Base-by-base conservation (phyloP, 2,888 invertebrate species). In the Chaitophorus viminalis region DNA sequence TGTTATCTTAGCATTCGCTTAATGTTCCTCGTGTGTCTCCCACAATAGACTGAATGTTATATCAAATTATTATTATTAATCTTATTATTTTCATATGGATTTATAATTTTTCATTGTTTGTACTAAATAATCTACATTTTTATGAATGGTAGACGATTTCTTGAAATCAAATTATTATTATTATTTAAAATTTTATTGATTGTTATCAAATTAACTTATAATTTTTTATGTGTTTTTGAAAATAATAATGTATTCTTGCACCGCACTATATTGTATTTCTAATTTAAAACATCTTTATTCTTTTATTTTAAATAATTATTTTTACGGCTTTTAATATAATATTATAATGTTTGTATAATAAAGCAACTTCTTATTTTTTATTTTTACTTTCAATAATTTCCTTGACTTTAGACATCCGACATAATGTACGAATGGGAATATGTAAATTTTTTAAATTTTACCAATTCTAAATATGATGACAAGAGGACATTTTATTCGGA, bases 1-100 rank as follows among this genome's bases (percentile, higher is more conserved):
- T 74, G 29, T 83, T 75, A 83, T 31, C 39, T 8, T 54, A 82
- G 29, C 29, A 52, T 84, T 84, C 14, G 65, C 76, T 82, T 84
- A 68, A 84, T 87, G 87, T 81, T 87, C 87, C 87, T 87, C 9
- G 39, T 25, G n/a, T 60, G 17, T 54, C 72, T 70, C 68, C 33
- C 33, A 78, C 11, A 29, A 87, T 79, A 87, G 87, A 87, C 87
- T 87, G 87, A 87, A 54, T 70, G 54, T 81, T 72, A 70, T 78
- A 79, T 87, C 72, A 79, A 79, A 87, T 79, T 54, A 39, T 84
- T 79, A 74, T 54, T 82, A n/a, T 72, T 29, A 14, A 1, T 60
- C 3, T 68, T 68, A n/a, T n/a, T 33, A 17, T 52, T 70, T 81
- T 39, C 65, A 29, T 81, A 39, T 17, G 14, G 72, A 82, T 72